phyloP scores from a whole-genome alignment of 64 coral and sea anemone species.

The Porites australiensis region DNA sequence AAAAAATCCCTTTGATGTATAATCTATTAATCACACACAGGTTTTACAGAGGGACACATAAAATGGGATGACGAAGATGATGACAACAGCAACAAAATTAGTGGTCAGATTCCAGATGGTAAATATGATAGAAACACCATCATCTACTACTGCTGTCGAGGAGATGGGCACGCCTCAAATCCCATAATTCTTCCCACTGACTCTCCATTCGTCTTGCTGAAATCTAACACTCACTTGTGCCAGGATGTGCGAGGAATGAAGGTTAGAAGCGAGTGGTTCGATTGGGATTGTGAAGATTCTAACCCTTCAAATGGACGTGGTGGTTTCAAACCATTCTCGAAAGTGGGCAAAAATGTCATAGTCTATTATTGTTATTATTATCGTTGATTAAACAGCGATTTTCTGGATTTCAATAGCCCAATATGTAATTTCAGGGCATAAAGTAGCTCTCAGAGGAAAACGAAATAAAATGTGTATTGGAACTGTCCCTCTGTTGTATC shows the following conservation, averaged over 20 bases:
- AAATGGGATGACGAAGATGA: constrained; percentile 54
- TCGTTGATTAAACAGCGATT: no score
- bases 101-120: constrained; percentile 27
- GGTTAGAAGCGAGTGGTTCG: constrained; percentile 13
- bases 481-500: no score
- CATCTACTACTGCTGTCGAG: constrained; percentile 13
- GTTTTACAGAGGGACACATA: constrained; percentile 1
- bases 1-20: neutral
- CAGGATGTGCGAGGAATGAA: neutral
- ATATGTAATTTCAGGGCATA: no score
- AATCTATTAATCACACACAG: constrained; percentile 6
- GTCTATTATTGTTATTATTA: constrained; percentile 51
- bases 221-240: neutral
- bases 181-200: constrained; percentile 20
- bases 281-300: neutral
- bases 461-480: no score
- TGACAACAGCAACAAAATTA: neutral
- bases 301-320: neutral
- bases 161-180: neutral
- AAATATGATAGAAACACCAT: constrained; percentile 1
- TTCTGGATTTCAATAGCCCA: no score
- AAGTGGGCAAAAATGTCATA: neutral
- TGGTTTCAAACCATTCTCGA: neutral
- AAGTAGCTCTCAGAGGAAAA: no score
- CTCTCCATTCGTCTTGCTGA: constrained; percentile 14